These are phyloP conservation scores for Mizuhopecten yessoensis DNA, from an alignment of 1,140 invertebrate species.

Conservation along the genomic window DNA sequence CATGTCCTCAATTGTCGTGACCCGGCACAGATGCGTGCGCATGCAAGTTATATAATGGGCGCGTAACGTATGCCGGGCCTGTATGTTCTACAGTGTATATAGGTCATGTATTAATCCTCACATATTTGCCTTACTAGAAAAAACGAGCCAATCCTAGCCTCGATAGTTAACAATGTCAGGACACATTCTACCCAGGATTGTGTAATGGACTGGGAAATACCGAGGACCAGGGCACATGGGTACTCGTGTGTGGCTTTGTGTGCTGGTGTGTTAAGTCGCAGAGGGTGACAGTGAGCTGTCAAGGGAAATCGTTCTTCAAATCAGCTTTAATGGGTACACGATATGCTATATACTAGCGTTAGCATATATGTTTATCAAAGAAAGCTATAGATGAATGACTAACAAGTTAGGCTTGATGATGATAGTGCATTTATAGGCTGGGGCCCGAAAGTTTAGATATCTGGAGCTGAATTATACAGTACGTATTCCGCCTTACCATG, in stretches of 20 bases:
- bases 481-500: too few species aligned
- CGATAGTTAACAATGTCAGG: neutral
- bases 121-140: neutral
- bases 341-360: neutral
- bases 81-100: neutral
- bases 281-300: neutral
- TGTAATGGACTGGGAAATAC: neutral
- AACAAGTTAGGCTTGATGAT: neutral
- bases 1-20: conserved; percentile 25
- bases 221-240: neutral
- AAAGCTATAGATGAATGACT: neutral
- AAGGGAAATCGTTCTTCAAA: too few species aligned
- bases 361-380: neutral
- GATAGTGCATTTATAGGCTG: too few species aligned
- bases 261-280: neutral
- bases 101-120: neutral
- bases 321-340: too few species aligned
- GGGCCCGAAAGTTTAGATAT: too few species aligned
- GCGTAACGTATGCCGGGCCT: neutral
- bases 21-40: conserved; percentile 28
- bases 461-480: too few species aligned
- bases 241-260: neutral
- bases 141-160: conserved; percentile 10
- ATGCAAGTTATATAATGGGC: conserved; percentile 38
- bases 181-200: neutral